Conservation (phyloP, 2,113 vertebrate species). For the Isurus oxyrinchus region DNA sequence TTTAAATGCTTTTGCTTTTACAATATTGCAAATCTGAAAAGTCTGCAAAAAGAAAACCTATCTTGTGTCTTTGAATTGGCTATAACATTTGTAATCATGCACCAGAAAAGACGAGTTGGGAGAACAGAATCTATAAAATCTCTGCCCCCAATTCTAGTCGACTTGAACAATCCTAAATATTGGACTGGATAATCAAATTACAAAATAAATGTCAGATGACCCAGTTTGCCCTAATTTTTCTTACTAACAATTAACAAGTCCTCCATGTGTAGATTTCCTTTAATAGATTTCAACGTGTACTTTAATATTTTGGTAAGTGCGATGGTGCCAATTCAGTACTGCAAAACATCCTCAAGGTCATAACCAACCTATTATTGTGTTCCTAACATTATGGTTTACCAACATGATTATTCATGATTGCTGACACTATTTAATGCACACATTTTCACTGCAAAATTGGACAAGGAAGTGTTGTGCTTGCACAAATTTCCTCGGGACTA, state of each 20-base stretch:
- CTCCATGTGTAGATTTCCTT: not conserved
- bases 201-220: not conserved
- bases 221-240: not conserved
- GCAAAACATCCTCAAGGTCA: not conserved
- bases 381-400: not conserved
- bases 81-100: not conserved
- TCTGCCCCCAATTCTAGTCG: not conserved
- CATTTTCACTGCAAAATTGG: constrained; percentile 25
- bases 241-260: not conserved
- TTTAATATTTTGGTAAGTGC: not conserved
- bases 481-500: not conserved
- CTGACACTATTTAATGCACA: constrained; percentile 19
- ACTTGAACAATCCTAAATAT: not conserved
- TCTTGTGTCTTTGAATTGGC: not conserved
- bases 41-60: not conserved
- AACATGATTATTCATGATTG: not conserved
- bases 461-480: constrained; percentile 20
- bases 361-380: not conserved
- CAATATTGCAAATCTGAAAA: not conserved
- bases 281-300: not conserved
- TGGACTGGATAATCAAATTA: not conserved
- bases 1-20: not conserved
- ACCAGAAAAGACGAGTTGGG: not conserved
- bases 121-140: not conserved
- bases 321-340: not conserved